Evolutionary conservation across 2,888 invertebrate genomes (phyloP), one percentile per base, ranked within the genome.

Genomic region (Shargacucullia verbasci): DNA sequence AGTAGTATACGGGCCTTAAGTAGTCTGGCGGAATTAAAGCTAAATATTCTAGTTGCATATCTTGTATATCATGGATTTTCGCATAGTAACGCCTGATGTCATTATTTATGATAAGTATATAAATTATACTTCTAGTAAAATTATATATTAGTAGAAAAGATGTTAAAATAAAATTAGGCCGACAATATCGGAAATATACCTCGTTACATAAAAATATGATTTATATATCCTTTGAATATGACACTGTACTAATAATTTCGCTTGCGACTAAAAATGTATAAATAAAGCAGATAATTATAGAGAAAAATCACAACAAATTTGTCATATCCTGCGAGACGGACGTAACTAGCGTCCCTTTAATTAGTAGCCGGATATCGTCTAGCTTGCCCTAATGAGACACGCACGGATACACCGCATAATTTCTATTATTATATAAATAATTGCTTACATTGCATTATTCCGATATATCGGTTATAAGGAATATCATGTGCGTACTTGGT

Each of bases 331-430:
- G 59, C 59, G 73, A 76, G 71, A 77, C 84, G 87, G 85, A 87
- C 63, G 81, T 79, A 84, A 81, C 80, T 80, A 72, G 79, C 71
- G 9, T 81, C 76, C 84, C 84, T 88, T 86, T 89, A 91, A 92
- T 92, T 91, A 88, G 81, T 65, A 60, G 70, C 90, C 87, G 92
- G 92, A 92, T 88, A 90, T 89, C 83, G 82, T 68, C 70, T 69
- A 68, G 70, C 74, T 55, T 70, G 39, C 77, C 78, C 84, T 93
- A 92, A 92, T 87, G 89, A 91, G 87, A 80, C 73, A 83, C 87
- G 88, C 85, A 74, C 82, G 79, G 82, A 60, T 86, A 80, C 63
- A 62, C 73, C 69, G 50, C 61, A 65, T 83, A 77, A 82, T 79
- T 76, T 66, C 69, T 72, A 45, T 57, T 52, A 52, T 40, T 34